Evolutionary conservation across 2,113 vertebrate genomes (phyloP), one percentile per base, ranked within the genome.

Genomic region (Corythornis vintsioides): DNA sequence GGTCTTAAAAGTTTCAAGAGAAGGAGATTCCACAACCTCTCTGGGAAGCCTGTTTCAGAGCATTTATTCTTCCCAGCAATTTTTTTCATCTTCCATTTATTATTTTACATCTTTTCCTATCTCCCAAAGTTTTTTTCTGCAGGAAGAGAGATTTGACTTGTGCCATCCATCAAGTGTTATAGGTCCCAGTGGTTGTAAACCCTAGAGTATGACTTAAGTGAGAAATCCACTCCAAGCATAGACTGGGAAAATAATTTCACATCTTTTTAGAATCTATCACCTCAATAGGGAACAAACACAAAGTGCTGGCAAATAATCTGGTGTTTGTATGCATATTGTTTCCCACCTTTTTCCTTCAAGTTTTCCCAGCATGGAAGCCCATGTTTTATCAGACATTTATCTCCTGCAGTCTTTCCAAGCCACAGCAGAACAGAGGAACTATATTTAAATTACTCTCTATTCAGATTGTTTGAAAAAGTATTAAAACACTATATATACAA

Each of bases 251-350:
- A 94, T 83, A 82, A 69, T 64, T 74, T 45, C 3, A 11, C 92
- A 94, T 85, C 63, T 75, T 81, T 59, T 59, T 69, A 85, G 86
- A 86, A 91, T 14, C n/a, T 72, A 17, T 28, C 53, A 25, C 40
- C 55, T 81, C 22, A 33, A 13, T 90, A 79, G 89, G 80, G 63
- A 60, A 78, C 95, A 96, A 93, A 88, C 16, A 61, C 52, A 79
- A 24, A 87, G 24, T 72, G 3, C 33, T 82, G 61, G 86, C 45
- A 90, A 86, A 69, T 74, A 82, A 71, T 87, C 81, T 91, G 29
- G 42, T 93, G 45, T 88, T 92, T 80, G 22, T 70, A 31, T 78
- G 47, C 18, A 24, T 64, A 52, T 40, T 55, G 7, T 78, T 92
- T 94, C 43, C 74, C 0, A 3, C 76, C 11, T 12, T 65, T 85